Percentiles rank a stretch among this genome's conserved stretches.
Evolutionary conservation across 2,113 vertebrate species (phyloP).

Genomic region (Oreotrochilus melanogaster): DNA sequence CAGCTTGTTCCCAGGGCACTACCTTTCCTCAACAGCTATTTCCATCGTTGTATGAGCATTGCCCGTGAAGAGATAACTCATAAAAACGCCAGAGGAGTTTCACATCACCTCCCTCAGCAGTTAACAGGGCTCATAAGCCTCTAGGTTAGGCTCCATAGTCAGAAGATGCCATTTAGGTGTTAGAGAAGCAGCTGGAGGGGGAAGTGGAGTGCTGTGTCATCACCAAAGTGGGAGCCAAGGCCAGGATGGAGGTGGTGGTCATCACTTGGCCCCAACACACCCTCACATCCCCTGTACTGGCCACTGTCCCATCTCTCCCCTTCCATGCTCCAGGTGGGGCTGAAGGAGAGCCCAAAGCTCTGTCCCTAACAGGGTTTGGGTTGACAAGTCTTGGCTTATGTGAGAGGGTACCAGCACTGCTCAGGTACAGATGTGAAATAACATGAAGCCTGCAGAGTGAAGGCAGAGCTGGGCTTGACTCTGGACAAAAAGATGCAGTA

Average conservation of each 20-base stretch:
- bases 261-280: neutral
- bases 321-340: neutral
- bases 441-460: neutral
- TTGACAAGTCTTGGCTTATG: neutral
- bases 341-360: neutral
- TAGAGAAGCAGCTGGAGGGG: neutral
- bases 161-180: neutral
- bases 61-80: neutral
- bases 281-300: fast-evolving
- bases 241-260: fast-evolving
- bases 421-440: neutral
- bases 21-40: fast-evolving
- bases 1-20: neutral
- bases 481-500: neutral
- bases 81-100: neutral
- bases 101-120: neutral
- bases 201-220: neutral
- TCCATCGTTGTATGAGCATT: fast-evolving
- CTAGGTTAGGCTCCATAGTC: neutral
- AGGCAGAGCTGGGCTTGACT: neutral
- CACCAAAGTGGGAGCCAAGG: neutral
- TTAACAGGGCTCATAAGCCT: fast-evolving
- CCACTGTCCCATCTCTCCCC: neutral
- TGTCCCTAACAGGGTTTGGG: fast-evolving
- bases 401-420: neutral